Conservation (phyloP, 2,797 vertebrate species). For the Halcyon chelicuti region DNA sequence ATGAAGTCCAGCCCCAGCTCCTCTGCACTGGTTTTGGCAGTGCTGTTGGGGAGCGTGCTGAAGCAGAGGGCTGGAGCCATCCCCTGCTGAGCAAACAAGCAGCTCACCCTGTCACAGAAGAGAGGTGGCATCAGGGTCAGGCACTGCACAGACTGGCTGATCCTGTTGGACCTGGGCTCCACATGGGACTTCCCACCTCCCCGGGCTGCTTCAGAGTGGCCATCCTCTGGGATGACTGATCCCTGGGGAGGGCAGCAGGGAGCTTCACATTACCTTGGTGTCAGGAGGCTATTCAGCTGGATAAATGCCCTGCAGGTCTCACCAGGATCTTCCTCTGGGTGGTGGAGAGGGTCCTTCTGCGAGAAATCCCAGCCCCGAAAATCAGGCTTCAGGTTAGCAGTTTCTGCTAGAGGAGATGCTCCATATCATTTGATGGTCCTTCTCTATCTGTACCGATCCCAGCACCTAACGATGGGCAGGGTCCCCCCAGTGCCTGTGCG, state of each 20-base stretch:
- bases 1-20: neutral
- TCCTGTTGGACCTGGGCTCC: neutral
- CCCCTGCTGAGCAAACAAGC: neutral
- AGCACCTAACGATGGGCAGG: rapidly evolving
- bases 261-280: neutral
- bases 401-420: neutral
- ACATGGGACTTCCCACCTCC: neutral
- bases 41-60: rapidly evolving
- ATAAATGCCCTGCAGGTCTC: neutral
- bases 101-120: neutral
- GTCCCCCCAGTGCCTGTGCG: neutral
- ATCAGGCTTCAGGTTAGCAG: neutral
- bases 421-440: neutral
- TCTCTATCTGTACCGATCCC: neutral
- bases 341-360: neutral
- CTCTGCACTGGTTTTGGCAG: rapidly evolving
- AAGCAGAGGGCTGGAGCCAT: rapidly evolving
- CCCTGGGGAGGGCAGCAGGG: rapidly evolving
- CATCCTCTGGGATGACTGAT: rapidly evolving
- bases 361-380: neutral
- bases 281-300: neutral
- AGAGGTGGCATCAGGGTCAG: neutral
- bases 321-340: neutral
- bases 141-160: rapidly evolving
- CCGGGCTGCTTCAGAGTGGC: neutral